Conservation (phyloP, 1,140 invertebrate species). For the Batillaria attramentaria region DNA sequence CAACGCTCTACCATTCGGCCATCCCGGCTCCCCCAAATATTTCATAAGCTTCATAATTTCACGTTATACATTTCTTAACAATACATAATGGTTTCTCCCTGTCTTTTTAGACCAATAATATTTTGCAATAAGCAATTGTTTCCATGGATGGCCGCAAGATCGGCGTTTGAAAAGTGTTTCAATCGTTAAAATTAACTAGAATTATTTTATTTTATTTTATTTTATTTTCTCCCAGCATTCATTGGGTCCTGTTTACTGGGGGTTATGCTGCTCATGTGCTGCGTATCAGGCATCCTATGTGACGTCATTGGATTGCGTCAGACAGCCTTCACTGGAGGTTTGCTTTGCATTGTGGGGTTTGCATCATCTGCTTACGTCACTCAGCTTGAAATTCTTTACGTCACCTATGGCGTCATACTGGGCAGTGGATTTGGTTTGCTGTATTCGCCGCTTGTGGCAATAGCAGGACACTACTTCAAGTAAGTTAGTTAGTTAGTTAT, state of each 20-base stretch:
- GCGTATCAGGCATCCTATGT: slow-evolving; percentile 86
- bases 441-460: slow-evolving; percentile 89
- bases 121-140: no score
- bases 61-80: no score
- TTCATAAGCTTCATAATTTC: no score
- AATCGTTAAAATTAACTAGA: background rate
- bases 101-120: no score
- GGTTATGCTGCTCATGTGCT: slow-evolving; percentile 88
- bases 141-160: no score
- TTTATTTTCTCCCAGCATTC: slow-evolving; percentile 78
- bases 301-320: slow-evolving; percentile 84
- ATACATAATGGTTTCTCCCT: no score
- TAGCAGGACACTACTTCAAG: slow-evolving; percentile 90
- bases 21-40: no score
- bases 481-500: slow-evolving; percentile 22
- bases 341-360: slow-evolving; percentile 82
- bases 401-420: slow-evolving; percentile 90
- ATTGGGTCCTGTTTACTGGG: slow-evolving; percentile 88
- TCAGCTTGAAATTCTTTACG: slow-evolving; percentile 77
- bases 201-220: background rate
- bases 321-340: slow-evolving; percentile 87
- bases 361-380: slow-evolving; percentile 83
- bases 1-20: no score
- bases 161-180: no score
- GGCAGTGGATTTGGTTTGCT: slow-evolving; percentile 79